Conservation (phyloP, 1,140 invertebrate species). For the Trichonephila clavata region DNA sequence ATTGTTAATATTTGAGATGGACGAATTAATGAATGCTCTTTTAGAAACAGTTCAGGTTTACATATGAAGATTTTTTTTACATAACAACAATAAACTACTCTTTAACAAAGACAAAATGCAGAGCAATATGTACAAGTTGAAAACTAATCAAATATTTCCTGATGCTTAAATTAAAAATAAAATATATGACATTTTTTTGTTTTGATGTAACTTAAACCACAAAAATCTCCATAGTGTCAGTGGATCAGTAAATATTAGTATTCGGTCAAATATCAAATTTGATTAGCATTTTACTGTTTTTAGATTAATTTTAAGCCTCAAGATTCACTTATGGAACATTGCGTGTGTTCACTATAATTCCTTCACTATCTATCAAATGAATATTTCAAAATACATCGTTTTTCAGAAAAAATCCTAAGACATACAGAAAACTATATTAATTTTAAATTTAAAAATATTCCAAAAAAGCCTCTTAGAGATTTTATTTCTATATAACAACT, state of each 20-base stretch:
- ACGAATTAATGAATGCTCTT: constrained; percentile 32
- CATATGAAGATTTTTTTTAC: not conserved
- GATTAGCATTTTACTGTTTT: not conserved
- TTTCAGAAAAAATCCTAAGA: too few relatives aligned
- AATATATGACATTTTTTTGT: not conserved
- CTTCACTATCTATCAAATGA: too few relatives aligned
- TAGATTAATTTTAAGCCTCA: not conserved
- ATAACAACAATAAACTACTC: constrained; percentile 39
- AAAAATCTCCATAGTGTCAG: constrained; percentile 35
- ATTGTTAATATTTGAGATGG: constrained; percentile 33
- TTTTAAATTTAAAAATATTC: too few relatives aligned
- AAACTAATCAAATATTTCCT: not conserved
- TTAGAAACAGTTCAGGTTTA: not conserved
- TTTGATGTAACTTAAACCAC: not conserved
- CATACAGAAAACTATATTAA: too few relatives aligned
- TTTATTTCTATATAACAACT: too few relatives aligned
- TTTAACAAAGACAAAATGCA: constrained; percentile 32
- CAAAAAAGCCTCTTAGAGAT: too few relatives aligned
- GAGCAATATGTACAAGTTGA: not conserved
- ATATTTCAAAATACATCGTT: too few relatives aligned
- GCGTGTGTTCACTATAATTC: too few relatives aligned
- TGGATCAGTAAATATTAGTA: constrained; percentile 12
- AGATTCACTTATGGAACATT: too few relatives aligned
- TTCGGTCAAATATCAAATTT: not conserved
- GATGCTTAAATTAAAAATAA: not conserved